Conservation (phyloP, 2,888 invertebrate species). For the Unio pictorum region DNA sequence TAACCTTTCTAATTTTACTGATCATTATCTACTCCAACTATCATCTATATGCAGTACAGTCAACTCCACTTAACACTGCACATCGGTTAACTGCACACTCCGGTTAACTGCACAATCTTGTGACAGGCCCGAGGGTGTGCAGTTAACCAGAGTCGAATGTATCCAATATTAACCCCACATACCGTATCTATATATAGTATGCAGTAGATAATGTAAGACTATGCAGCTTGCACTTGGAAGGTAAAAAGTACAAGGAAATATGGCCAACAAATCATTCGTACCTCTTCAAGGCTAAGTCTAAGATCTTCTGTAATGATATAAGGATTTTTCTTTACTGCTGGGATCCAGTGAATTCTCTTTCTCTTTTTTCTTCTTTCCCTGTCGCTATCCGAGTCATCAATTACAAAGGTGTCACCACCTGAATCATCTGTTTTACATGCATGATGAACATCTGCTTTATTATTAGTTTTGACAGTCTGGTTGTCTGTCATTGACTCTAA, state of each 20-base stretch:
- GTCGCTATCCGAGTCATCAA: constrained; percentile 47
- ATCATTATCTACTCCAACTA: too few species aligned
- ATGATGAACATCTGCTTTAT: constrained; percentile 18
- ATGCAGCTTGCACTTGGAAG: not conserved
- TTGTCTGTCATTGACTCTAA: not conserved
- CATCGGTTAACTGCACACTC: too few species aligned
- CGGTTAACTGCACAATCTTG: too few species aligned
- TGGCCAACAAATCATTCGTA: constrained; percentile 13
- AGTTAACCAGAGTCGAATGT: too few species aligned
- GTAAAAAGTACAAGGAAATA: not conserved
- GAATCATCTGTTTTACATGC: constrained; percentile 31
- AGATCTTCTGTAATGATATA: constrained; percentile 49
- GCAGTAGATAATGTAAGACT: not conserved
- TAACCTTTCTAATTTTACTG: too few species aligned
- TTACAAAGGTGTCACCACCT: constrained; percentile 43
- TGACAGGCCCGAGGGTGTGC: too few species aligned
- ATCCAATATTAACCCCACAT: not conserved
- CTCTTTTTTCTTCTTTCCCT: constrained; percentile 15
- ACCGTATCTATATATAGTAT: not conserved
- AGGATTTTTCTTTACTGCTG: constrained; percentile 51
- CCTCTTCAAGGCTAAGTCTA: constrained; percentile 58
- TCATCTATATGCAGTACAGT: too few species aligned
- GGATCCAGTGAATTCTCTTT: constrained; percentile 39
- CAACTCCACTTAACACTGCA: too few species aligned
- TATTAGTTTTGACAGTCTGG: not conserved